Evolutionary conservation across 2,797 vertebrate genomes (phyloP).

Genomic region (Erithacus rubecula): DNA sequence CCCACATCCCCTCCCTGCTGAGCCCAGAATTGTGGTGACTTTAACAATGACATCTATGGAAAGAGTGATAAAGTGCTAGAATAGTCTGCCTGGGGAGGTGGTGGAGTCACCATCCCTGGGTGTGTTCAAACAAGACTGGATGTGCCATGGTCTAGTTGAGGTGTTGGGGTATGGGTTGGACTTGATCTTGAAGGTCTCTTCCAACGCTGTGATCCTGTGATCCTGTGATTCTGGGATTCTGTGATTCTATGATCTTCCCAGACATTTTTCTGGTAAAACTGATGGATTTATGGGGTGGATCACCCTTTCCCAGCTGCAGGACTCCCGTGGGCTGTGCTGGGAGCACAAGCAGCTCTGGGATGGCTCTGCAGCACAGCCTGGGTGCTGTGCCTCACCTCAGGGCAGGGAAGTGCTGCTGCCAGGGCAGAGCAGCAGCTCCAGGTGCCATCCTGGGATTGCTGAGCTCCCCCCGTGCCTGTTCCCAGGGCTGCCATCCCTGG

Average conservation of each 20-base stretch:
- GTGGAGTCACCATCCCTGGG: not conserved
- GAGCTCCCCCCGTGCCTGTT: not conserved
- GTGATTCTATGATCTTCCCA: not conserved
- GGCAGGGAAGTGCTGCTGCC: not conserved
- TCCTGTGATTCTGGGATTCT: too few relatives aligned
- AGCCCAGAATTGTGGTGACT: not conserved
- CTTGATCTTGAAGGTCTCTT: not conserved
- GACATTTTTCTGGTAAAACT: fast-evolving
- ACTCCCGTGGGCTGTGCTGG: fast-evolving
- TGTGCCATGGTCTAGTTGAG: not conserved
- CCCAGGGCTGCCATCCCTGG: slow-evolving; percentile 63
- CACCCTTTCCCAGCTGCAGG: not conserved
- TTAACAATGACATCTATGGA: not conserved
- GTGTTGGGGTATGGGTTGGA: not conserved
- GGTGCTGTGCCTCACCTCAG: fast-evolving
- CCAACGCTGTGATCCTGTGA: not conserved
- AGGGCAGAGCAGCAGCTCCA: not conserved
- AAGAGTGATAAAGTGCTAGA: not conserved
- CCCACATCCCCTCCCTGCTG: not conserved
- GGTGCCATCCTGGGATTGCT: not conserved
- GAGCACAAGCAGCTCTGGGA: fast-evolving
- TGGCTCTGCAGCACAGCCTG: fast-evolving
- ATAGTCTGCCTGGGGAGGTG: not conserved
- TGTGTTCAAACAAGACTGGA: not conserved
- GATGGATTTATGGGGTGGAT: not conserved